phyloP scores from a whole-genome alignment of 2,888 invertebrate species.

The Odontocolon sp. region DNA sequence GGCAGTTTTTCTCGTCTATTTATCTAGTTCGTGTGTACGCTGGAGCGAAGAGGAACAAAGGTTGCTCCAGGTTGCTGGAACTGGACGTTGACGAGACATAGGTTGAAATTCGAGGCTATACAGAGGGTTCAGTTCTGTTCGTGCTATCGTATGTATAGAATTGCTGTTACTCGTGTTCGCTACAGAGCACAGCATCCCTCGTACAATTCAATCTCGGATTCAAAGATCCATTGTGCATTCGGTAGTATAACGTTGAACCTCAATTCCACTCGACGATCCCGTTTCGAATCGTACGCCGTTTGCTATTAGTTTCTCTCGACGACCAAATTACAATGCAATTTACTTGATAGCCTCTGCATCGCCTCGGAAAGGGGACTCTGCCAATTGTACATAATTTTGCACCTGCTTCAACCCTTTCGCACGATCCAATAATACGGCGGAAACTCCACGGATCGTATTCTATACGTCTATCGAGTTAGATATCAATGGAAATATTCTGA shows the following conservation, averaged over 20 bases:
- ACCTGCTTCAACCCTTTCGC: not conserved
- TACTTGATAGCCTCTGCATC: not conserved
- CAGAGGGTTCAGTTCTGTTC: constrained; percentile 35
- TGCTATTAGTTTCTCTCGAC: constrained; percentile 12
- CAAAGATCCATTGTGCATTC: constrained; percentile 15
- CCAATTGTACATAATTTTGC: not conserved
- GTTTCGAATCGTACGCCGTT: constrained; percentile 4
- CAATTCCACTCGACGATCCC: not conserved
- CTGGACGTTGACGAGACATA: constrained; percentile 33
- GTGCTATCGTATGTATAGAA: too few species aligned
- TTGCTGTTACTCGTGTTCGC: constrained; percentile 1
- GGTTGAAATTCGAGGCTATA: constrained; percentile 34
- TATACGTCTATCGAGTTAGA: too few species aligned
- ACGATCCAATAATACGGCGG: too few species aligned
- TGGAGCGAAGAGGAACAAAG: constrained; percentile 28
- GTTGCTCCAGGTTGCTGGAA: constrained; percentile 5
- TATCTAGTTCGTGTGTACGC: not conserved
- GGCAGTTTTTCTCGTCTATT: constrained; percentile 36
- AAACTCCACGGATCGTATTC: too few species aligned
- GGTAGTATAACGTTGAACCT: constrained; percentile 13
- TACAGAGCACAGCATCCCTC: not conserved
- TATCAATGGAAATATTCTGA: too few species aligned
- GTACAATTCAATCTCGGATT: constrained; percentile 13
- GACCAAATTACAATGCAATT: constrained; percentile 30
- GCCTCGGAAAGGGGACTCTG: not conserved